These are phyloP conservation scores for Stercorarius parasiticus DNA, from an alignment of 2,113 vertebrate species.

Conservation along the genomic window DNA sequence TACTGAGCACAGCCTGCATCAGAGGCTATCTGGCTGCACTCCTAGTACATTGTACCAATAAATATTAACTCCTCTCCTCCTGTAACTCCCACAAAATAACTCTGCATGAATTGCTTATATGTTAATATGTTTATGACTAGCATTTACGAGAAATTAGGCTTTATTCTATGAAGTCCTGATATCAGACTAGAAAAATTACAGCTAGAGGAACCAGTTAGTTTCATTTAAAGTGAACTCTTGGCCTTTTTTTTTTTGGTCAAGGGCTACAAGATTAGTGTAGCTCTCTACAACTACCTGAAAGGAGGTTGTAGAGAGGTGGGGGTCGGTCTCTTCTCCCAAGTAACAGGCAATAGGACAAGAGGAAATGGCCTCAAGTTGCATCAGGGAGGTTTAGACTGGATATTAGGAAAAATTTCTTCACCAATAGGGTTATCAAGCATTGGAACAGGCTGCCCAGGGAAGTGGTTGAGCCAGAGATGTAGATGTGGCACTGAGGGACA, in stretches of 20 bases:
- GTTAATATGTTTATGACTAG: neutral
- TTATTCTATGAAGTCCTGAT: neutral
- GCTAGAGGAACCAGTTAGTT: neutral
- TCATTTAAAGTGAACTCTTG: neutral
- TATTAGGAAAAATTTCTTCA: neutral
- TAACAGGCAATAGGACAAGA: neutral
- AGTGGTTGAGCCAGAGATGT: neutral
- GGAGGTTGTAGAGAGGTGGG: neutral
- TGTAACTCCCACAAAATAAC: neutral
- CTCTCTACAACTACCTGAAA: neutral
- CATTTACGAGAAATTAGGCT: neutral
- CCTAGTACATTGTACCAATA: neutral
- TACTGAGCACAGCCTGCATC: neutral
- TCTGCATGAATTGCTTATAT: neutral
- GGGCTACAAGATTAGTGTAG: neutral
- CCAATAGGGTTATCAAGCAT: neutral
- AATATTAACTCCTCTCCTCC: constrained; percentile 5
- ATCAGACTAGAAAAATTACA: neutral
- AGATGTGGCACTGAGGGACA: neutral
- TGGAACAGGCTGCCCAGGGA: neutral
- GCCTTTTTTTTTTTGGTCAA: neutral
- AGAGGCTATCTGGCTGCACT: neutral
- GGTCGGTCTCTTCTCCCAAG: neutral
- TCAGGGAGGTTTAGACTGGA: neutral
- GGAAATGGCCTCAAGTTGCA: neutral